Evolutionary conservation across 2,797 vertebrate genomes (phyloP), one percentile per base, ranked within the genome.

Genomic region (Myotis findleyi): DNA sequence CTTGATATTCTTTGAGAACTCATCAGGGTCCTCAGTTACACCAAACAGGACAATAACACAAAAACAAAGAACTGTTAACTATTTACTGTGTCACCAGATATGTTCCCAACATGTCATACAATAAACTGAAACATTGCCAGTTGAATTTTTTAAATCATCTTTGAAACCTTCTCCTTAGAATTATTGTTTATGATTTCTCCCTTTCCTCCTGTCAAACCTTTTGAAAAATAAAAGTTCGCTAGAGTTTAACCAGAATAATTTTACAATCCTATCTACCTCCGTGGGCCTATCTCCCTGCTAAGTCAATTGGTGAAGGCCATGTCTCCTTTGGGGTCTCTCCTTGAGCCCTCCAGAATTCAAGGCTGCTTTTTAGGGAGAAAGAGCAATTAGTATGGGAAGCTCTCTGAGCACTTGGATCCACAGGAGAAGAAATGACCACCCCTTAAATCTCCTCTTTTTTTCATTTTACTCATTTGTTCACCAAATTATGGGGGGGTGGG

Each of bases 1-100:
- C 68, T 95, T 93, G 93, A 75, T 96, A 71, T 93, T 95, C 95
- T 92, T 76, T 79, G 71, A 84, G 38, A 97, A 89, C 93, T 93
- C 89, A 84, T 55, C 68, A 87, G 41, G 30, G n/a, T 79, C 73
- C 81, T n/a, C 87, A 87, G 75, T 59, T 92, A 87, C 30, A 96
- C 71, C 85, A 90, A 90, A 93, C 49, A 55, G 64, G 49, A 77
- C 83, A 86, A 86, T 81, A 80, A 91, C 44, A 80, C 41, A 91
- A 89, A 86, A 91, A 12, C 75, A 93, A 92, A 89, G n/a, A 81
- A 85, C 41, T 49, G 79, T 87, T 89, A 90, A 94, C 68, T 68
- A 3, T 93, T 77, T 62, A 51, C 57, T 89, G 44, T 89, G 69
- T 72, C 57, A 66, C 55, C 14, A 84, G 71, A 62, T 57, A 49